phyloP scores from a whole-genome alignment of 2,888 invertebrate species.

The Biston stratarius region DNA sequence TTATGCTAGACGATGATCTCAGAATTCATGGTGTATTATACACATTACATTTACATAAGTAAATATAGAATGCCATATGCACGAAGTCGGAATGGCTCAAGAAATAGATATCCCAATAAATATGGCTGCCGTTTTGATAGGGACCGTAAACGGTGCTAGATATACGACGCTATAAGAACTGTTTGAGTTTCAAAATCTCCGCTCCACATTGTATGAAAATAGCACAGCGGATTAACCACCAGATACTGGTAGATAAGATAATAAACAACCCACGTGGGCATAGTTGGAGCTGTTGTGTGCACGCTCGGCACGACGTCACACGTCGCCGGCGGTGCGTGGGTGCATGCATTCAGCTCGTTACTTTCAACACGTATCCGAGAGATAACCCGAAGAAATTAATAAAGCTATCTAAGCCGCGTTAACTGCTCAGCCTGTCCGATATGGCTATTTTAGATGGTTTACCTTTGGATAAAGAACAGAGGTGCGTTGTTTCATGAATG shows the following conservation, averaged over 20 bases:
- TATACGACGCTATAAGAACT: conserved; percentile 43
- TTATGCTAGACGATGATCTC: conserved; percentile 46
- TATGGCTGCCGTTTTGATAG: conserved; percentile 29
- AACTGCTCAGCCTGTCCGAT: conserved; percentile 51
- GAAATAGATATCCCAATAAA: conserved; percentile 44
- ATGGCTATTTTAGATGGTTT: conserved; percentile 49
- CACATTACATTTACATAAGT: conserved; percentile 47
- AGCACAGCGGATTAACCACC: conserved; percentile 70
- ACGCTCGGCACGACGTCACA: conserved; percentile 17
- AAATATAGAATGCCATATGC: conserved; percentile 35
- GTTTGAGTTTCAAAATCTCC: conserved; percentile 63
- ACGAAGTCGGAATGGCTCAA: conserved; percentile 39
- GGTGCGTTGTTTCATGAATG: conserved; percentile 16
- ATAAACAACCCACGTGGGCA: conserved; percentile 72
- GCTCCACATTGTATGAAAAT: conserved; percentile 71
- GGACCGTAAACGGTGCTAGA: conserved; percentile 45
- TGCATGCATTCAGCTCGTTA: conserved; percentile 73
- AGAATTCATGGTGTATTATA: conserved; percentile 46
- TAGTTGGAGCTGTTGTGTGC: conserved; percentile 38
- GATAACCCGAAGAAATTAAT: conserved; percentile 69
- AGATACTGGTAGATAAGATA: conserved; percentile 68
- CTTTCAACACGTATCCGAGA: conserved; percentile 70
- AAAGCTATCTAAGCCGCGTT: conserved; percentile 64
- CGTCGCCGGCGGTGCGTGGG: conserved; percentile 73
- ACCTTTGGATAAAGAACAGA: conserved; percentile 19